phyloP scores from a whole-genome alignment of 2,888 invertebrate genomes.

The Ophioninae sp. region DNA sequence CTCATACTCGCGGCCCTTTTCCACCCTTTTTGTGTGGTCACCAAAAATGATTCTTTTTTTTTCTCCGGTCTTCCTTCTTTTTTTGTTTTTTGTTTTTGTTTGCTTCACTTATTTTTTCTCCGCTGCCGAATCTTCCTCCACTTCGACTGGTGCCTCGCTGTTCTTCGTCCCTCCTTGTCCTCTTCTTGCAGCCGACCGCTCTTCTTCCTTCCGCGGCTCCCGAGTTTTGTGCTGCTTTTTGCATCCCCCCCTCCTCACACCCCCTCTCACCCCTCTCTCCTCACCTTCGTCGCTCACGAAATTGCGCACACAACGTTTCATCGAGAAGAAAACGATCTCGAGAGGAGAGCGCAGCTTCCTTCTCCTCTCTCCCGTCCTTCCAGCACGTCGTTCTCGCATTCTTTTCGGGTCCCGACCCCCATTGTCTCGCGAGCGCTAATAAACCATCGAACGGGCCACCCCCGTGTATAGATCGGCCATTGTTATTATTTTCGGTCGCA shows the following conservation, averaged over 20 bases:
- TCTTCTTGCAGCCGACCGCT: slow-evolving; percentile 51
- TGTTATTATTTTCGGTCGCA: slow-evolving; percentile 62
- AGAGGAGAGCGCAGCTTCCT: slow-evolving; percentile 39
- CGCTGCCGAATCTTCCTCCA: slow-evolving; percentile 52
- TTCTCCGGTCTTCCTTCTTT: slow-evolving; percentile 45
- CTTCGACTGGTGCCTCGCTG: slow-evolving; percentile 49
- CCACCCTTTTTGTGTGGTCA: slow-evolving; percentile 30
- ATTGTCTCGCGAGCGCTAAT: slow-evolving; percentile 79
- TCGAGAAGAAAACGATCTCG: slow-evolving; percentile 39
- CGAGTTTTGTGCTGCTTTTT: slow-evolving; percentile 55
- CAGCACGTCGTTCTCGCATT: slow-evolving; percentile 70
- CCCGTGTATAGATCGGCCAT: slow-evolving; percentile 67
- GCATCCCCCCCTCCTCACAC: slow-evolving; percentile 62
- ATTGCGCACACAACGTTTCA: slow-evolving; percentile 39
- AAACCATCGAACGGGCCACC: slow-evolving; percentile 79
- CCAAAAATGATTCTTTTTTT: too few relatives aligned
- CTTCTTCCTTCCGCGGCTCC: slow-evolving; percentile 60
- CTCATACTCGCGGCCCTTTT: slow-evolving; percentile 77
- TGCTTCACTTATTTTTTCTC: slow-evolving; percentile 33
- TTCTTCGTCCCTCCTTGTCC: slow-evolving; percentile 46
- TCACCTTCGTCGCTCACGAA: slow-evolving; percentile 14
- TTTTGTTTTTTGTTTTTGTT: slow-evolving; percentile 53
- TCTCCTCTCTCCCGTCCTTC: slow-evolving; percentile 59
- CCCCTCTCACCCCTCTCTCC: slow-evolving; percentile 44
- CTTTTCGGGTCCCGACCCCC: slow-evolving; percentile 80